Base-by-base conservation (phyloP, 2,113 vertebrate genomes). In the Pelecanus crispus region DNA sequence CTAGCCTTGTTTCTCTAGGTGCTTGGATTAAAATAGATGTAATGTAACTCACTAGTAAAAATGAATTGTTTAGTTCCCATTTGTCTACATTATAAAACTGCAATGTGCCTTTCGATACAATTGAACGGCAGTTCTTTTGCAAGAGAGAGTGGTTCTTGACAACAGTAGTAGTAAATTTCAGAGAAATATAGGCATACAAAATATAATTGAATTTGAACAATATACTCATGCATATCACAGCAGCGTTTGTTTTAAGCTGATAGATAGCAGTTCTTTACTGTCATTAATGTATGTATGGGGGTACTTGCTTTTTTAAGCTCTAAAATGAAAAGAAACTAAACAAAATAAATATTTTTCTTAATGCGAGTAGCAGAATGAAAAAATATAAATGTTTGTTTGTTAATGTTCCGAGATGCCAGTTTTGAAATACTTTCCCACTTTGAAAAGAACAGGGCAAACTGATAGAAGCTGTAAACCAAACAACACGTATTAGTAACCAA, bases 391-490 rank as follows among this genome's bases (percentile, higher is more conserved):
- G 13, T 36, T 73, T 89, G 44, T 73, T 81, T 78, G 38, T 83
- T 86, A 74, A 70, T 59, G 21, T 72, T 86, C 45, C 34, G 62
- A 94, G 62, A 38, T 94, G 94, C 44, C 55, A 86, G 77, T 91
- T 88, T 61, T 90, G 83, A 94, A 90, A 86, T 84, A 89, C 29
- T 96, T 92, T 61, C 44, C 68, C 75, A 36, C 83, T 95, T 96
- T 58, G 79, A 90, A 83, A 94, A 84, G 75, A 96, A 59, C 45
- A 63, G 67, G 62, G 78, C 26, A 91, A 68, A 72, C 53, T 58
- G 88, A 79, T 89, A 79, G 91, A 71, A 96, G 67, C 90, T 81
- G 45, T 93, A 95, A 96, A 87, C 63, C 67, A 62, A 87, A 59
- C 53, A 89, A 74, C 38, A 61, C 6, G 1, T 81, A 89, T 81